phyloP scores from a whole-genome alignment of 2,113 vertebrate species.

The Seriola dumerili region DNA sequence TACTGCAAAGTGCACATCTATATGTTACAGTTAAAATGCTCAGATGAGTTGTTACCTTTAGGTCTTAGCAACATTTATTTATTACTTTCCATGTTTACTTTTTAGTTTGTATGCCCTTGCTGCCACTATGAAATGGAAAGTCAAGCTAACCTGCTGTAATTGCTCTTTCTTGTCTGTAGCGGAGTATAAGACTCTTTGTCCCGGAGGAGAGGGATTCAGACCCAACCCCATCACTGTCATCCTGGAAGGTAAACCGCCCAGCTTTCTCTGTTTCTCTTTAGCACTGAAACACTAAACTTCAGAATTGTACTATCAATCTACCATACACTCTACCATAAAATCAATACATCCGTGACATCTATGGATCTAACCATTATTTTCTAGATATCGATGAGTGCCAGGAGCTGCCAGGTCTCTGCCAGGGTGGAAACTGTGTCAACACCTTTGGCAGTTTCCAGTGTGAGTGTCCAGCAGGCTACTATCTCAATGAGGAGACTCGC shows the following conservation, averaged over 20 bases:
- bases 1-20: background rate
- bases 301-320: background rate
- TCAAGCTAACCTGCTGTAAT: background rate
- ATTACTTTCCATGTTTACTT: background rate
- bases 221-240: slow-evolving; percentile 95
- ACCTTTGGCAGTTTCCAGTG: slow-evolving; percentile 97
- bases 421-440: slow-evolving; percentile 93
- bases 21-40: background rate
- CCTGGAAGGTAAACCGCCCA: slow-evolving; percentile 88
- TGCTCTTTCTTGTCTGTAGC: slow-evolving; percentile 78
- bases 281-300: background rate
- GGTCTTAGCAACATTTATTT: background rate
- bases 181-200: slow-evolving; percentile 95
- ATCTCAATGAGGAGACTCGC: slow-evolving; percentile 90
- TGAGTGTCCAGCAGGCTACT: slow-evolving; percentile 91
- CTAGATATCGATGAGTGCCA: slow-evolving; percentile 95
- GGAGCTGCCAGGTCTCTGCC: slow-evolving; percentile 93
- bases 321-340: background rate
- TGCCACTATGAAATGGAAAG: background rate
- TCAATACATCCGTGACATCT: background rate
- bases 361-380: slow-evolving; percentile 8
- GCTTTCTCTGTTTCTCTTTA: background rate
- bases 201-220: slow-evolving; percentile 93
- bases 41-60: background rate
- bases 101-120: background rate